Evolutionary conservation across 2,888 invertebrate genomes (phyloP).

Genomic region (Drosophila macrospina): DNA sequence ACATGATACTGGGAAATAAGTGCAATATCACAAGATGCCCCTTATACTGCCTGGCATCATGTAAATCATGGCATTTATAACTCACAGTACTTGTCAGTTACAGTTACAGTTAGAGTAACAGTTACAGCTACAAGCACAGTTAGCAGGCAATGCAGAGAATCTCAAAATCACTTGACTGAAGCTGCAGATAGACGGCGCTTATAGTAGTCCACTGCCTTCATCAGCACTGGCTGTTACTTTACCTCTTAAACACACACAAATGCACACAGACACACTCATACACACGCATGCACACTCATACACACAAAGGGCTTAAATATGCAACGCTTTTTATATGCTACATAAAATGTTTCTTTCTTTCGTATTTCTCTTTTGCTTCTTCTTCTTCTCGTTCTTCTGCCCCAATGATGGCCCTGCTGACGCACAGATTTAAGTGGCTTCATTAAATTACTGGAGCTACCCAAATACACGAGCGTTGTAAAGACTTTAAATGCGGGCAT

Average conservation of each 20-base stretch:
- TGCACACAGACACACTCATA: constrained; percentile 30
- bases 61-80: constrained; percentile 51
- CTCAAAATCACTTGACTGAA: constrained; percentile 26
- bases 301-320: constrained; percentile 58
- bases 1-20: background rate
- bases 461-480: constrained; percentile 84
- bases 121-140: constrained; percentile 17
- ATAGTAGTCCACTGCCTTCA: constrained; percentile 50
- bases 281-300: constrained; percentile 11
- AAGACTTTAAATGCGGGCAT: constrained; percentile 83
- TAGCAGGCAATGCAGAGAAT: constrained; percentile 42
- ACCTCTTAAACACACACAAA: constrained; percentile 52
- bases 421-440: constrained; percentile 84
- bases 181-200: constrained; percentile 42
- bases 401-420: constrained; percentile 40
- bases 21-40: constrained; percentile 11
- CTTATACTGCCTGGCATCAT: constrained; percentile 16
- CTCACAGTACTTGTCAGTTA: constrained; percentile 31
- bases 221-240: constrained; percentile 57
- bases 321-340: constrained; percentile 66
- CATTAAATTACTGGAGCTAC: constrained; percentile 84
- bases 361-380: constrained; percentile 29
- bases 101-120: constrained; percentile 26
- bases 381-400: constrained; percentile 28
- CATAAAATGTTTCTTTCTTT: constrained; percentile 63